A percentile compares a stretch with the other conserved stretches of the same genome.
These are phyloP conservation scores for Tyrannus savana DNA, from an alignment of 2,113 vertebrate species.

Conservation along the genomic window DNA sequence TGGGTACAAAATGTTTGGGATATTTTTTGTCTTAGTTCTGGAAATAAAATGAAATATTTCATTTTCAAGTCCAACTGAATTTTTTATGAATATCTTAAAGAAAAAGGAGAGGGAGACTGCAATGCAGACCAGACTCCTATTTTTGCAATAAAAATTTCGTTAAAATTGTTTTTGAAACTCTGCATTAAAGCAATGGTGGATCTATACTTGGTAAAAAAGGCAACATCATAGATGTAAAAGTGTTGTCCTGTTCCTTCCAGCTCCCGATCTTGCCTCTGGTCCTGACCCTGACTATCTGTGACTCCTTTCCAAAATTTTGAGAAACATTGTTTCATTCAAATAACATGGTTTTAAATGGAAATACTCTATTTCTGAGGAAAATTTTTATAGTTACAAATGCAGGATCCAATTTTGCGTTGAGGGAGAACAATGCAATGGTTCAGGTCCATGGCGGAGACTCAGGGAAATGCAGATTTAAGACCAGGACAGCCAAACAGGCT, in stretches of 20 bases:
- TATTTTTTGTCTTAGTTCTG: background rate
- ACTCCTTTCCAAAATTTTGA: background rate
- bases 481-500: background rate
- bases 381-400: background rate
- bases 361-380: background rate
- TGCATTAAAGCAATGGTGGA: background rate
- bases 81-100: background rate
- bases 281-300: background rate
- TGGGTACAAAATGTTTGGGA: background rate
- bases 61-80: background rate
- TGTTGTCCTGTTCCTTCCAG: background rate
- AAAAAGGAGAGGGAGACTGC: background rate
- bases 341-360: background rate
- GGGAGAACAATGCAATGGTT: background rate
- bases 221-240: fast-evolving
- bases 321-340: background rate
- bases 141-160: background rate
- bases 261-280: fast-evolving
- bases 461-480: background rate
- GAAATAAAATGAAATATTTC: background rate
- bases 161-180: background rate
- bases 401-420: background rate
- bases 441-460: background rate
- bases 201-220: background rate
- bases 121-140: background rate